Conservation (phyloP, 2,888 invertebrate species). For the Meliscaeva auricollis region DNA sequence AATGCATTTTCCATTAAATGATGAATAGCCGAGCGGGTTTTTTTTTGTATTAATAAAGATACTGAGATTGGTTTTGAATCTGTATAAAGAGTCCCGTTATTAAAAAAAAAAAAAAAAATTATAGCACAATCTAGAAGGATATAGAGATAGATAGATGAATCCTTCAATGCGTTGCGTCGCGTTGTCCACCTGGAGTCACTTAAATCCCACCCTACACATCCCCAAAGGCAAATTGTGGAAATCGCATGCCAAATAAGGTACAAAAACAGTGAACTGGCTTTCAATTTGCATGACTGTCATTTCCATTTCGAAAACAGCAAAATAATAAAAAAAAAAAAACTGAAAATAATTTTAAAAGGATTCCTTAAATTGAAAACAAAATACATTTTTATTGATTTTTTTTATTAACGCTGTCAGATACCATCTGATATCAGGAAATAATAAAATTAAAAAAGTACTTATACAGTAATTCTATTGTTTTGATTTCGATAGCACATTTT, state of each 20-base stretch:
- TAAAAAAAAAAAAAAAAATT: not conserved
- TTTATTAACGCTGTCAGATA: conserved; percentile 9
- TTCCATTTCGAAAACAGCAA: conserved; percentile 46
- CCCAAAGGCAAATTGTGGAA: conserved; percentile 60
- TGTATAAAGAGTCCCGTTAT: conserved; percentile 8
- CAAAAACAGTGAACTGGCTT: conserved; percentile 38
- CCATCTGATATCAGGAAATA: not conserved
- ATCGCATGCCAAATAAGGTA: conserved; percentile 13
- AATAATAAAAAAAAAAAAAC: conserved; percentile 1
- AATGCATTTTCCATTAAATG: conserved; percentile 72
- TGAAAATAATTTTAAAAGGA: conserved; percentile 23
- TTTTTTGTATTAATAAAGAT: not conserved
- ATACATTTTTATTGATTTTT: conserved; percentile 13
- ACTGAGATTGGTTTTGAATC: conserved; percentile 18
- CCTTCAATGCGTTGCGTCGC: conserved; percentile 8
- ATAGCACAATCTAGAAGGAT: conserved; percentile 9
- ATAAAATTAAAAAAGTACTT: not conserved
- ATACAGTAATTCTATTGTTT: too few relatives aligned
- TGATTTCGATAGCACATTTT: too few relatives aligned
- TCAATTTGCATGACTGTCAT: conserved; percentile 62
- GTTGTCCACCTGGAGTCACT: conserved; percentile 58
- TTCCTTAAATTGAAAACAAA: conserved; percentile 15
- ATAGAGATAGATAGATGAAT: conserved; percentile 29
- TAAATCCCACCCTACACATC: conserved; percentile 54
- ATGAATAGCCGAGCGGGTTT: conserved; percentile 68